Evolutionary conservation across 1,140 invertebrate species (phyloP), one percentile per base, ranked within the genome.

Genomic region (Yoshiicerus persimilis): DNA sequence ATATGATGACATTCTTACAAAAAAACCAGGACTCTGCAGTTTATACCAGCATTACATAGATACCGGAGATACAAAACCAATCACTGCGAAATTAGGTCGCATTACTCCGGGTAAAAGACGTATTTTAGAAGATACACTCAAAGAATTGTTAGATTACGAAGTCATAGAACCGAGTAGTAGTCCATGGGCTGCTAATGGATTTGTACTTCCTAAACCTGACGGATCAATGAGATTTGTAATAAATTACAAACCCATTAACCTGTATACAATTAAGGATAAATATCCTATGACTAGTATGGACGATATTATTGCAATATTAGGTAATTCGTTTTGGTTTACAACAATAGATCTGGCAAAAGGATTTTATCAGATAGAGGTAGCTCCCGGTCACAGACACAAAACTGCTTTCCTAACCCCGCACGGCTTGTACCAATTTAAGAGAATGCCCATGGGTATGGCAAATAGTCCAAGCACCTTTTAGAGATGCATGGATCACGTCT

Each of bases 321-420:
- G 80, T 0, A 13, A 23, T 11, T 20, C 3, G 0, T 3, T 16
- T 2, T 38, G n/a, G 9, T 34, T 84, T 23, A 30, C 80, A 4
- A 41, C 38, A 5, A 16, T 84, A n/a, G 80, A 84, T 16, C 38
- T 38, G 2, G 20, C 13, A 6, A 84, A 84, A 25, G 80, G 34
- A 16, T 84, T 84, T 36, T 39, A 38, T 9, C 80, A 84, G 23
- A 30, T 84, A 16, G n/a, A n/a, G n/a, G n/a, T n/a, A n/a, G n/a
- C n/a, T n/a, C n/a, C 6, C 6, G 10, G 23, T 3, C 32, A 16
- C 6, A 25, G 23, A 32, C 93, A 94, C 84, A 94, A 94, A 90
- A 94, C 94, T 0, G 93, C 93, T 0, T 94, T 94, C 88, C 89
- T 90, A 0, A 92, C 92, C 62, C 91, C 88, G 39, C 84, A 90